A percentile compares a stretch with the other conserved stretches of the same genome.
Conservation (phyloP, 2,797 vertebrate species). For the Sylvilagus floridanus region DNA sequence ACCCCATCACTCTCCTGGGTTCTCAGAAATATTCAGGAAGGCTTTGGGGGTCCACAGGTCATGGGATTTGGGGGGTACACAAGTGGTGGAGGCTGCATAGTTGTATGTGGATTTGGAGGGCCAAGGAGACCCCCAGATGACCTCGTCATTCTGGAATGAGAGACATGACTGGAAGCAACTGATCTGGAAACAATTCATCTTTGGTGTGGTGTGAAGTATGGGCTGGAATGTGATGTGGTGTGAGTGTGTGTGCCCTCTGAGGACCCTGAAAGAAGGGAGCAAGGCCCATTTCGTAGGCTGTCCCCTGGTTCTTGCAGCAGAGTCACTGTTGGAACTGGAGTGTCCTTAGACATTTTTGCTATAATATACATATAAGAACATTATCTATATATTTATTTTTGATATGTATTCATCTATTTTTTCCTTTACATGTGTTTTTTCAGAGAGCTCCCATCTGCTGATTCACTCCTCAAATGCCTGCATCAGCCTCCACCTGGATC, state of each 20-base stretch:
- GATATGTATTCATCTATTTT: too few relatives aligned
- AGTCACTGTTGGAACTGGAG: not conserved
- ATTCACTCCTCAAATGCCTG: too few relatives aligned
- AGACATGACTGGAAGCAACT: not conserved
- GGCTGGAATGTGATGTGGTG: not conserved
- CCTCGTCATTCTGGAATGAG: not conserved
- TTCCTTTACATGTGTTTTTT: too few relatives aligned
- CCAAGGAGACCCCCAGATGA: not conserved
- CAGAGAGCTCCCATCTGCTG: too few relatives aligned
- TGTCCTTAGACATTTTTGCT: not conserved
- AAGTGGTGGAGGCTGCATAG: not conserved
- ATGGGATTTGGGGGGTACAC: not conserved
- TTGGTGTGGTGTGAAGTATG: not conserved
- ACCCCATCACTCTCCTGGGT: rapidly evolving
- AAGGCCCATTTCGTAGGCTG: not conserved
- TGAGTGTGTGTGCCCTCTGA: not conserved
- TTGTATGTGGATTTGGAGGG: constrained; percentile 16
- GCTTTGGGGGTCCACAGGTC: not conserved
- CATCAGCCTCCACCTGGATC: too few relatives aligned
- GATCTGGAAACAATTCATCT: not conserved
- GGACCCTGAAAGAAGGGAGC: not conserved
- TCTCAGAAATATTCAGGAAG: not conserved
- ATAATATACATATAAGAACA: too few relatives aligned
- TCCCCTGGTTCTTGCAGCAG: not conserved
- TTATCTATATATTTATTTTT: too few relatives aligned